These are phyloP conservation scores for Orchesella flavescens DNA, from an alignment of 2,888 invertebrate genomes.

Conservation along the genomic window DNA sequence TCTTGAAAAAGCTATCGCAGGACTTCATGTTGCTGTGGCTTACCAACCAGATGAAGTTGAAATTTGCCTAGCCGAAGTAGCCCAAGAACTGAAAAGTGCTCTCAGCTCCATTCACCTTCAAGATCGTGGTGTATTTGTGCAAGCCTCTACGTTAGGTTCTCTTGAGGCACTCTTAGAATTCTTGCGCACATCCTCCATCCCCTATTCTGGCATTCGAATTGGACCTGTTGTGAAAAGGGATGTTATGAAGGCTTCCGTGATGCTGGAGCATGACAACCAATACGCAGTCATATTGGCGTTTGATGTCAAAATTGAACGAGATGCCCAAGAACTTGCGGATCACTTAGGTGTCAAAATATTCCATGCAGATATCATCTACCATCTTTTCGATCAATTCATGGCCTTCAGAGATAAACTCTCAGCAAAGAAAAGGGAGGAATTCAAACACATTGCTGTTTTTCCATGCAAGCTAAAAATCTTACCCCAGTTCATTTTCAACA, in stretches of 20 bases:
- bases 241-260: slow-evolving; percentile 99
- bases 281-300: slow-evolving; percentile 99
- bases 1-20: slow-evolving; percentile 97
- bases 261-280: slow-evolving; percentile 98
- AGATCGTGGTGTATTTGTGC: slow-evolving; percentile 97
- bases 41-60: slow-evolving; percentile 97
- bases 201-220: slow-evolving; percentile 98
- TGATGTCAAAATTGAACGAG: slow-evolving; percentile 97
- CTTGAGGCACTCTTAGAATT: slow-evolving; percentile 97
- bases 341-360: slow-evolving; percentile 95
- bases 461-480: slow-evolving; percentile 91
- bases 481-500: slow-evolving; percentile 95
- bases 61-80: slow-evolving; percentile 88
- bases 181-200: slow-evolving; percentile 91
- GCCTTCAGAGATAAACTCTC: slow-evolving; percentile 92
- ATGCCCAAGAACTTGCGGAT: slow-evolving; percentile 98
- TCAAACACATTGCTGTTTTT: slow-evolving; percentile 97
- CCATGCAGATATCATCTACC: slow-evolving; percentile 99
- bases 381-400: slow-evolving; percentile 97
- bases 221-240: slow-evolving; percentile 99
- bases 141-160: slow-evolving; percentile 99
- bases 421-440: slow-evolving; percentile 92
- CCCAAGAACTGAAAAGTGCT: slow-evolving; percentile 89
- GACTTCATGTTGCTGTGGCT: slow-evolving; percentile 93
- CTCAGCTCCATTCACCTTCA: slow-evolving; percentile 92